Evolutionary conservation across 2,888 invertebrate genomes (phyloP).

Genomic region (Cheilosia scutellata): DNA sequence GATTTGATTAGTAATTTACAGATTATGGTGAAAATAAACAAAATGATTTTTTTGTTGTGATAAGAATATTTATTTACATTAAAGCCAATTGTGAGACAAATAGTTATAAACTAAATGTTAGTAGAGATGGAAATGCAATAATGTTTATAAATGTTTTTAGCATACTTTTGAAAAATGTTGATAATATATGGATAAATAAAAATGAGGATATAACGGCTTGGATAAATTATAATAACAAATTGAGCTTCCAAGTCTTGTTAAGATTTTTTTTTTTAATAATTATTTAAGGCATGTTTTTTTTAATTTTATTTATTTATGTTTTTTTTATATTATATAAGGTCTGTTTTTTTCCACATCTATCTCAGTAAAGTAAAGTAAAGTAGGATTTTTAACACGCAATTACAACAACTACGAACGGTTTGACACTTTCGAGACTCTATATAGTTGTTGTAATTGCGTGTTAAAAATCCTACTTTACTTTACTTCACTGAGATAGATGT

Average conservation of each 20-base stretch:
- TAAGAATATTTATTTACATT: conserved; percentile 6
- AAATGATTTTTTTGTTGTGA: conserved; percentile 10
- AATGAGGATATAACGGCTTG: neutral
- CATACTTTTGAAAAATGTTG: neutral
- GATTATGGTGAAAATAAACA: conserved; percentile 25
- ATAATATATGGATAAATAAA: neutral
- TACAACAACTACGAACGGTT: too few relatives aligned
- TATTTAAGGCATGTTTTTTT: neutral
- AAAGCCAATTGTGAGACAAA: conserved; percentile 33
- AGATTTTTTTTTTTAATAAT: conserved; percentile 5
- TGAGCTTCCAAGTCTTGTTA: conserved; percentile 35
- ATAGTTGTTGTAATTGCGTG: too few relatives aligned
- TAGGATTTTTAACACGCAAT: too few relatives aligned
- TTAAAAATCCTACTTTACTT: too few relatives aligned
- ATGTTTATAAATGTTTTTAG: conserved; percentile 4
- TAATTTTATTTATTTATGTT: neutral
- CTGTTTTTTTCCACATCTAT: too few relatives aligned
- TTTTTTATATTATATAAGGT: neutral
- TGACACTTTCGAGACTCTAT: too few relatives aligned
- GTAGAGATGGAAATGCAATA: conserved; percentile 31
- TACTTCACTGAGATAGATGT: too few relatives aligned
- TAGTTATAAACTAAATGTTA: conserved; percentile 8
- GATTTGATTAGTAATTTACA: conserved; percentile 22
- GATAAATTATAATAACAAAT: neutral
- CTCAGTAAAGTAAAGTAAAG: too few relatives aligned